Percentiles rank a stretch among this genome's conserved stretches.
These are phyloP conservation scores for Pyxicephalus adspersus DNA, from an alignment of 2,113 vertebrate species.

Conservation along the genomic window DNA sequence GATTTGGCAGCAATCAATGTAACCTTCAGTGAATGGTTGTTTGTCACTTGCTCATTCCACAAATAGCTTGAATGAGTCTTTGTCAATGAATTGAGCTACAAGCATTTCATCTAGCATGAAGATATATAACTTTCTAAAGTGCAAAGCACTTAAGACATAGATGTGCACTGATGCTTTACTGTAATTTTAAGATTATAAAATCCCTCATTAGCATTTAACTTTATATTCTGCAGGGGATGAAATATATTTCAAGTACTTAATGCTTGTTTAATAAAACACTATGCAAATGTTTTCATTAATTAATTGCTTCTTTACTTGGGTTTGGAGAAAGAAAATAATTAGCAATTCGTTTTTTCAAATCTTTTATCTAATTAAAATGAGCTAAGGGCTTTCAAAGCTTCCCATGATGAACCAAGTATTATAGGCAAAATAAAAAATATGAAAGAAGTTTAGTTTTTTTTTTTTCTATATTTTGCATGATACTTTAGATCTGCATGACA, in stretches of 20 bases:
- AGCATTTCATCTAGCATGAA: neutral
- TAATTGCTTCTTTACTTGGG: slow-evolving; percentile 40
- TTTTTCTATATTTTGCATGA: neutral
- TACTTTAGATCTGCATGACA: neutral
- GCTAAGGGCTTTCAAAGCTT: slow-evolving; percentile 25
- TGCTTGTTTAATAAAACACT: slow-evolving; percentile 41
- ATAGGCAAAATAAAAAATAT: slow-evolving; percentile 13
- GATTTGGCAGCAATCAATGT: too few relatives aligned
- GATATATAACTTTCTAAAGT: neutral
- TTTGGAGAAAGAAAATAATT: slow-evolving; percentile 41
- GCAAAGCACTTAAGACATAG: neutral
- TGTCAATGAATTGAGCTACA: too few relatives aligned
- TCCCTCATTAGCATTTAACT: slow-evolving; percentile 36
- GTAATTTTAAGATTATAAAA: slow-evolving; percentile 17
- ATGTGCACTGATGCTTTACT: neutral
- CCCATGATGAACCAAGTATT: neutral
- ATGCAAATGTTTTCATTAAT: slow-evolving; percentile 50
- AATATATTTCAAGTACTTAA: slow-evolving; percentile 48
- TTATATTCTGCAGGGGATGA: slow-evolving; percentile 25
- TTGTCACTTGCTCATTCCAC: too few relatives aligned
- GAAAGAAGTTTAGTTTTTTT: too few relatives aligned
- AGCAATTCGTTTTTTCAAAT: slow-evolving; percentile 11
- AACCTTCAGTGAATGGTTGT: too few relatives aligned
- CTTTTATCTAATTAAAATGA: slow-evolving; percentile 41
- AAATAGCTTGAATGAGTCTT: too few relatives aligned